These are phyloP conservation scores for Lepeophtheirus nordmannii DNA, from an alignment of 2,888 invertebrate species.

Conservation along the genomic window DNA sequence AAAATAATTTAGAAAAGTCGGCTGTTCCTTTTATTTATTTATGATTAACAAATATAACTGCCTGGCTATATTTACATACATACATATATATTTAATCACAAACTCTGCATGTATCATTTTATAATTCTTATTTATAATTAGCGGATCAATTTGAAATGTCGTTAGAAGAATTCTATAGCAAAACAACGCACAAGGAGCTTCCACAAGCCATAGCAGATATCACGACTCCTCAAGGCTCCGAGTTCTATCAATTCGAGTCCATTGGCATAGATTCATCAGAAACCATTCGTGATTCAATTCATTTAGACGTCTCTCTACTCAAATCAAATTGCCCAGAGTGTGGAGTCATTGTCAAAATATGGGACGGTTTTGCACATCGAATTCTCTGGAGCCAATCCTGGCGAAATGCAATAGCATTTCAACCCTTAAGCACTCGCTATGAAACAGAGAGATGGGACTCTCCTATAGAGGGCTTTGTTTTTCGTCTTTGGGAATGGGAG, in stretches of 20 bases:
- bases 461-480: conserved; percentile 15
- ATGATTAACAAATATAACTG: no score
- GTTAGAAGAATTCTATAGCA: not conserved
- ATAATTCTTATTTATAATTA: not conserved
- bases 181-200: conserved; percentile 7
- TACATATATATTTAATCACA: no score
- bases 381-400: conserved; percentile 14
- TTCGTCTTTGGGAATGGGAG: conserved; percentile 15
- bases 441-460: conserved; percentile 13
- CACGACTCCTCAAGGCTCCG: not conserved
- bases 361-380: conserved; percentile 19
- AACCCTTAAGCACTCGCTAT: conserved; percentile 8
- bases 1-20: no score
- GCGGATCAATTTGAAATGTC: conserved; percentile 20
- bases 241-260: not conserved
- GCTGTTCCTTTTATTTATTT: no score
- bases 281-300: conserved; percentile 13
- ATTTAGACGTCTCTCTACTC: conserved; percentile 3
- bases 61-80: no score
- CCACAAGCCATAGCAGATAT: not conserved
- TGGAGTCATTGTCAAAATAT: conserved; percentile 18
- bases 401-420: conserved; percentile 14
- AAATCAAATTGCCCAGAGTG: not conserved
- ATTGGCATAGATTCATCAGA: not conserved
- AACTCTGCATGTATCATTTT: no score